Evolutionary conservation across 2,113 vertebrate genomes (phyloP), one percentile per base, ranked within the genome.

Genomic region (Tragelaphus strepsiceros): DNA sequence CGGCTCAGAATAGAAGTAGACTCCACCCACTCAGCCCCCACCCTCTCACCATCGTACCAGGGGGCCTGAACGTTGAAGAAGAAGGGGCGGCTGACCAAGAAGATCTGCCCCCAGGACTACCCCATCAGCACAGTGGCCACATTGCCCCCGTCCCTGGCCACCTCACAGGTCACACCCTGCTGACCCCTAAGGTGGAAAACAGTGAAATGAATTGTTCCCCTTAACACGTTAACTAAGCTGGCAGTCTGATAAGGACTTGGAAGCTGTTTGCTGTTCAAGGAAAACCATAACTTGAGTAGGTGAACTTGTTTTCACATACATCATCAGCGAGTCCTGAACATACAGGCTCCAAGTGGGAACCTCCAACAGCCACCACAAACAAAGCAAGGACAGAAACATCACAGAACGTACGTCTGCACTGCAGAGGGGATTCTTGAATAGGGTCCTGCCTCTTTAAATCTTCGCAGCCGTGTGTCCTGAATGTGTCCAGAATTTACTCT

Each of bases 41-140:
- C 99, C 21, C 99, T 99, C 96, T 83, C 94, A 0, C 99, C 99
- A 2, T 99, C 99, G 0, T 99, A 99, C 96, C 98, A 99, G 88
- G 98, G 99, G 97, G 99, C 99, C 91, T 99, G 99, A 98, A 99
- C 97, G 9, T 98, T 99, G 53, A 99, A 99, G 97, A 99, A 99
- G 97, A 96, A 93, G 15, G 96, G 97, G 51, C 49, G 0, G 39
- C 94, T 96, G 67, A 94, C 97, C 67, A 97, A 96, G 89, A 92
- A 97, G 51, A 59, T 58, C 54, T 74, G 24, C 19, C 53, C 93
- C 32, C 97, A 98, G 51, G 94, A 96, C 88, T 90, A 58, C 46
- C n/a, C 94, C 46, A 43, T 87, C 53, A 83, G 17, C 92, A 89
- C 28, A 87, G 86, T 58, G 53, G 91, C 83, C 15, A 39, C 21